Conservation (phyloP, 2,113 vertebrate genomes). For the Morphnarchus princeps region DNA sequence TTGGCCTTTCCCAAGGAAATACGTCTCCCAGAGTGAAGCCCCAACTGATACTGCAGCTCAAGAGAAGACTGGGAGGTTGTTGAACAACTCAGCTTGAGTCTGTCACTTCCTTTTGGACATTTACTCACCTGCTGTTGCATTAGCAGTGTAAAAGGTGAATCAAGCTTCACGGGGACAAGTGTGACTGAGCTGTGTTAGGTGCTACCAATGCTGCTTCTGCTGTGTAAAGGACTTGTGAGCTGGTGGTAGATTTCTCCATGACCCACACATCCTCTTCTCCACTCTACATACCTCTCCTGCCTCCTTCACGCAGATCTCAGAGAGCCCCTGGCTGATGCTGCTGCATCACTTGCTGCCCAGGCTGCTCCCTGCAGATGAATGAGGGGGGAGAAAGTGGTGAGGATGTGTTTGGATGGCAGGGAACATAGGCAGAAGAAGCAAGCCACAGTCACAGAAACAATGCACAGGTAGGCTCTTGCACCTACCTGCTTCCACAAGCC, state of each 20-base stretch:
- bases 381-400: neutral
- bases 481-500: neutral
- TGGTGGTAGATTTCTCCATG: neutral
- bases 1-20: neutral
- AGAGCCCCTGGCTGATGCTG: neutral
- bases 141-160: neutral
- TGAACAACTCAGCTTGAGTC: neutral
- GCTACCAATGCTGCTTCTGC: neutral
- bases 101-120: neutral
- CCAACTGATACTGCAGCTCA: neutral
- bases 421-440: neutral
- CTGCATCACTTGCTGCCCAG: neutral
- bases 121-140: neutral
- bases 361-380: neutral
- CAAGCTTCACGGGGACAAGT: neutral
- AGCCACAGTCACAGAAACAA: neutral
- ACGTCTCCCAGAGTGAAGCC: neutral
- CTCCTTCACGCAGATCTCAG: neutral
- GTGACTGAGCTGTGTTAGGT: neutral
- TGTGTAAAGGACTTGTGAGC: accelerated
- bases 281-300: neutral
- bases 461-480: neutral
- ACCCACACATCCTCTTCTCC: neutral
- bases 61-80: neutral
- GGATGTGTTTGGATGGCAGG: neutral